A percentile compares a stretch with the other conserved stretches of the same genome.
These are phyloP conservation scores for Ctenomys sociabilis DNA, from an alignment of 2,113 vertebrate genomes.

Conservation along the genomic window DNA sequence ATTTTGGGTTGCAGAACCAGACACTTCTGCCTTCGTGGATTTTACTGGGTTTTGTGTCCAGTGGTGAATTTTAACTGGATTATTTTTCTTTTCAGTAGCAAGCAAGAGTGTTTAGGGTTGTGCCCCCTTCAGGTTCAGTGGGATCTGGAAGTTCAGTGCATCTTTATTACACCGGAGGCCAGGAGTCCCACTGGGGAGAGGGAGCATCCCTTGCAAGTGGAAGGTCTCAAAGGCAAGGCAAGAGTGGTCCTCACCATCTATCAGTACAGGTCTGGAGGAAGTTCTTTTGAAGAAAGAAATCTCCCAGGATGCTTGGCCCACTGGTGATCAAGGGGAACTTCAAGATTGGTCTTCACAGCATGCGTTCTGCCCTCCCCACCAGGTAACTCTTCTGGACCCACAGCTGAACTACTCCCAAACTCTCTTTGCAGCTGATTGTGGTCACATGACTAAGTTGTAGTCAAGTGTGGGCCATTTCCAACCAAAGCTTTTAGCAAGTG, in stretches of 20 bases:
- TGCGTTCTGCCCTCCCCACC: background rate
- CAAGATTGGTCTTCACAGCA: background rate
- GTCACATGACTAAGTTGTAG: background rate
- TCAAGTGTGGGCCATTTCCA: slow-evolving; percentile 4
- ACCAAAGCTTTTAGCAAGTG: slow-evolving; percentile 43
- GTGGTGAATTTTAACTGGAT: slow-evolving; percentile 2
- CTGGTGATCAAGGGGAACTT: background rate
- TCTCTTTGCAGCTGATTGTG: slow-evolving; percentile 23
- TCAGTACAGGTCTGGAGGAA: background rate
- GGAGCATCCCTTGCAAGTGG: background rate
- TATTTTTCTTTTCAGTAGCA: slow-evolving; percentile 9
- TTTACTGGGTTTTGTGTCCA: slow-evolving; percentile 58
- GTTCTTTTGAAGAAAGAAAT: background rate
- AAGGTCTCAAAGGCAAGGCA: background rate
- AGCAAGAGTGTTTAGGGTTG: background rate
- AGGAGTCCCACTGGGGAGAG: background rate
- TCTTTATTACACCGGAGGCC: background rate
- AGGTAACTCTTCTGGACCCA: background rate
- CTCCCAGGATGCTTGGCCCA: background rate
- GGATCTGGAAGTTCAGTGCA: slow-evolving; percentile 10
- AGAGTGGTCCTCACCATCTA: background rate
- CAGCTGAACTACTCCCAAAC: slow-evolving; percentile 32
- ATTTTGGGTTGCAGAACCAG: slow-evolving; percentile 2
- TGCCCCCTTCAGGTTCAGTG: background rate
- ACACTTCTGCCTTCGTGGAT: background rate